Conservation (phyloP, 2,113 vertebrate genomes). For the Oncorhynchus kisutch region DNA sequence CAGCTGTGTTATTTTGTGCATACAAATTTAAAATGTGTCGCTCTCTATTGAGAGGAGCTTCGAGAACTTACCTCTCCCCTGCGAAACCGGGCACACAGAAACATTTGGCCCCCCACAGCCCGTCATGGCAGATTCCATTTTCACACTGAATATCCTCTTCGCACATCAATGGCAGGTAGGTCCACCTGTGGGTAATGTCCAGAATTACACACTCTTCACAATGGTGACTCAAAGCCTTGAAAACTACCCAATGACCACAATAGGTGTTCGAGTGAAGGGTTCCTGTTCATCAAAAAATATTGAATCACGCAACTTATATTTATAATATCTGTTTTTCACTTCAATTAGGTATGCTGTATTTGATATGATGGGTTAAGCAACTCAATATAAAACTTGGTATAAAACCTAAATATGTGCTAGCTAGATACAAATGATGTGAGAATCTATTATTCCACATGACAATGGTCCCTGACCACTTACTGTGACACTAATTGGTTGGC, state of each 20-base stretch:
- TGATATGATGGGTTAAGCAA: not conserved
- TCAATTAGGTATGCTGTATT: not conserved
- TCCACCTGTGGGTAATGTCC: conserved; percentile 70
- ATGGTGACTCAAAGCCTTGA: not conserved
- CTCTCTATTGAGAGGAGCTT: not conserved
- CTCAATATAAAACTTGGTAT: too few relatives aligned
- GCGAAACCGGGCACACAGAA: conserved; percentile 79
- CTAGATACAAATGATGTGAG: not conserved
- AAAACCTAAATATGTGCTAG: not conserved
- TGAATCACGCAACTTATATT: too few relatives aligned
- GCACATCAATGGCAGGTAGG: conserved; percentile 79
- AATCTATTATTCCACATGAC: too few relatives aligned
- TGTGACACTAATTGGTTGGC: not conserved
- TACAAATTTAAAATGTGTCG: not conserved
- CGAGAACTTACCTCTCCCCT: conserved; percentile 77
- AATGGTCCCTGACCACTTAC: not conserved
- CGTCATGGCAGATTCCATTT: conserved; percentile 74
- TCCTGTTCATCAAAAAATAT: not conserved
- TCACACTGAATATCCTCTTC: conserved; percentile 78
- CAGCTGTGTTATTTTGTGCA: too few relatives aligned
- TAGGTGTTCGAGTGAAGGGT: not conserved
- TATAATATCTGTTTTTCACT: too few relatives aligned
- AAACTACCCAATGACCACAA: not conserved
- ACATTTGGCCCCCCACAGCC: conserved; percentile 84
- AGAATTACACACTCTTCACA: not conserved